Evolutionary conservation across 2,888 invertebrate species (phyloP), one percentile per base, ranked within the genome.

Genomic region (Pollenia amentaria): DNA sequence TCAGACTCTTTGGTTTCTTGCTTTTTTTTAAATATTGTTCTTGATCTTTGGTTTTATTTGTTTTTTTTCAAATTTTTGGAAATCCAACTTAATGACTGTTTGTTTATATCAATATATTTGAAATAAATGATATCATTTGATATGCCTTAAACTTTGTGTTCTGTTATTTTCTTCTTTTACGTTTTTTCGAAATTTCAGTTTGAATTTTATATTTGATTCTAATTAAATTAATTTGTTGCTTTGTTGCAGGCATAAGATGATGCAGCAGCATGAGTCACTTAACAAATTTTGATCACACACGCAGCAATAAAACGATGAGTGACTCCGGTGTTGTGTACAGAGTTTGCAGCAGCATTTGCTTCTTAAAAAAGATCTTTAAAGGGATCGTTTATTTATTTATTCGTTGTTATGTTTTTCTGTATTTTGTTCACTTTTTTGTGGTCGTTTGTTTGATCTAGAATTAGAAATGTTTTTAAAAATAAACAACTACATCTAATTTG

Each of bases 1-100:
- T 82, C 84, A 87, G 83, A 87, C 87, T 88, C 84, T 87, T 87
- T 85, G 64, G 70, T 84, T 87, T 82, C 21, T 64, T n/a, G n/a
- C n/a, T n/a, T 85, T 53, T 73, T 64, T 53, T 62, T 70, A 7
- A 46, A 51, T 57, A 16, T 76, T 82, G 44, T 67, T 79, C 53
- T 79, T 75, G 75, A 75, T 87, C 81, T 85, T 87, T 85, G 82
- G 79, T 75, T 80, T 84, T 42, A 78, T 65, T 81, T 70, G 21
- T 40, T 65, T 70, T 70, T 46, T 79, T 76, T 80, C 38, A 73
- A 40, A 48, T 21, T 67, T 55, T 12, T 77, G 38, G 55, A 69
- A 72, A 53, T 53, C 44, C 57, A 62, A 40, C 70, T 60, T 77
- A 67, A 55, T 76, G 16, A 18, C 12, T 62, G 21, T 53, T 57